A percentile compares a stretch with the other conserved stretches of the same genome.
Evolutionary conservation across 2,888 invertebrate species (phyloP).

Genomic region (Nephrotoma flavescens): DNA sequence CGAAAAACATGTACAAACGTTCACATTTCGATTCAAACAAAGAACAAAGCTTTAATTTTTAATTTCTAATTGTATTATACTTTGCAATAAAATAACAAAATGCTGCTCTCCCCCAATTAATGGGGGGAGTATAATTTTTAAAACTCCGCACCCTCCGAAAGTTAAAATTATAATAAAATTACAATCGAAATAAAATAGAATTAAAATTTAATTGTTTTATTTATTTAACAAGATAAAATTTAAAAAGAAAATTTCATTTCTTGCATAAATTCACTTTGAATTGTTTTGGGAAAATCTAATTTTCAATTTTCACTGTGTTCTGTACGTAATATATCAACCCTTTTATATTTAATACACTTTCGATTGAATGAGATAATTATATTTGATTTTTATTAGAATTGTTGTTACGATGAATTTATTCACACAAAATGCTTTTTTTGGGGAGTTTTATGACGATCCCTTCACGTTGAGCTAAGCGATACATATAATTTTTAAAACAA

Average conservation of each 20-base stretch:
- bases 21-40: not conserved
- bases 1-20: not conserved
- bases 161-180: not conserved
- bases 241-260: not conserved
- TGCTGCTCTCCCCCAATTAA: not conserved
- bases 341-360: not conserved
- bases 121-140: not conserved
- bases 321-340: not conserved
- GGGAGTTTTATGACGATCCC: not conserved
- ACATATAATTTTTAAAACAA: not conserved
- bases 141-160: not conserved
- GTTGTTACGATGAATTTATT: too few relatives aligned
- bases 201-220: not conserved
- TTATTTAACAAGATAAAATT: not conserved
- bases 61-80: not conserved
- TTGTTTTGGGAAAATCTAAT: not conserved
- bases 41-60: not conserved
- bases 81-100: not conserved
- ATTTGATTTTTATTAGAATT: not conserved
- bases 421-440: not conserved
- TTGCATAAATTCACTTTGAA: not conserved
- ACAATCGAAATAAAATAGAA: not conserved
- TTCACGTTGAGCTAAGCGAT: not conserved
- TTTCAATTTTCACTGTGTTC: not conserved
- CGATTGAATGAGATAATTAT: not conserved